Percentiles rank a stretch among this genome's conserved stretches.
Evolutionary conservation across 2,888 invertebrate genomes (phyloP).

Genomic region (Galerucella calmariensis): DNA sequence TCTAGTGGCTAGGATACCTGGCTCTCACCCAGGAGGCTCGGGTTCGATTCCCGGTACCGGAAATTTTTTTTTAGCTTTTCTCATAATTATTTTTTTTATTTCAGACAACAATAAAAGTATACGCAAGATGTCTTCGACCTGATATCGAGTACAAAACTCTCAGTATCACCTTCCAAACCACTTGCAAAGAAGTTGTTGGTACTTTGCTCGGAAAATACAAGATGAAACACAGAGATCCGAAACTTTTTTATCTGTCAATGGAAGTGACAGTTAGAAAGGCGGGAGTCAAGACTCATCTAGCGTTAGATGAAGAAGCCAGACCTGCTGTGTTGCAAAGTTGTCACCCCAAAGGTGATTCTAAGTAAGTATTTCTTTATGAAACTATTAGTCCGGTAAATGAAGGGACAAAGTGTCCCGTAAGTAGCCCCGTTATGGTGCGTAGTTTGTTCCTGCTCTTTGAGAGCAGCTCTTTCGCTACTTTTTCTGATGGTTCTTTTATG

Average conservation of each 20-base stretch:
- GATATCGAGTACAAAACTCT: slow-evolving; percentile 97
- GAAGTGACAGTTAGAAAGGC: slow-evolving; percentile 89
- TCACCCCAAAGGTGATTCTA: slow-evolving; percentile 93
- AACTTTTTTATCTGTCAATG: slow-evolving; percentile 94
- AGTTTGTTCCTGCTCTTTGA: too few relatives aligned
- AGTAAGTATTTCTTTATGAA: slow-evolving; percentile 67
- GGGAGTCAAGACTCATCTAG: slow-evolving; percentile 83
- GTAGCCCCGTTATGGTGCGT: too few relatives aligned
- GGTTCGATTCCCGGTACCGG: slow-evolving; percentile 80
- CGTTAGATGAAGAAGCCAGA: slow-evolving; percentile 87
- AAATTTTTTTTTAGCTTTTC: slow-evolving; percentile 59
- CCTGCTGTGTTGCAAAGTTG: slow-evolving; percentile 93
- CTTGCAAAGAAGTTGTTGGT: slow-evolving; percentile 86
- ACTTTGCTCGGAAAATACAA: slow-evolving; percentile 85
- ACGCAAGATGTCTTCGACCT: slow-evolving; percentile 86
- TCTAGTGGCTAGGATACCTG: slow-evolving; percentile 80
- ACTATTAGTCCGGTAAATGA: too few relatives aligned
- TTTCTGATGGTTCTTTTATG: too few relatives aligned
- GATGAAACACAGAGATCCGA: slow-evolving; percentile 92
- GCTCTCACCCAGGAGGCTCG: slow-evolving; percentile 80
- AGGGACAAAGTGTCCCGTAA: too few relatives aligned
- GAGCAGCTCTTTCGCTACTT: too few relatives aligned
- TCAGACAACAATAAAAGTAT: slow-evolving; percentile 93
- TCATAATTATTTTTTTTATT: slow-evolving; percentile 54
- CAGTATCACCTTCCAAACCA: slow-evolving; percentile 88